Evolutionary conservation across 1,140 invertebrate species (phyloP), one percentile per base, ranked within the genome.

Genomic region (Aleiodes sp.): DNA sequence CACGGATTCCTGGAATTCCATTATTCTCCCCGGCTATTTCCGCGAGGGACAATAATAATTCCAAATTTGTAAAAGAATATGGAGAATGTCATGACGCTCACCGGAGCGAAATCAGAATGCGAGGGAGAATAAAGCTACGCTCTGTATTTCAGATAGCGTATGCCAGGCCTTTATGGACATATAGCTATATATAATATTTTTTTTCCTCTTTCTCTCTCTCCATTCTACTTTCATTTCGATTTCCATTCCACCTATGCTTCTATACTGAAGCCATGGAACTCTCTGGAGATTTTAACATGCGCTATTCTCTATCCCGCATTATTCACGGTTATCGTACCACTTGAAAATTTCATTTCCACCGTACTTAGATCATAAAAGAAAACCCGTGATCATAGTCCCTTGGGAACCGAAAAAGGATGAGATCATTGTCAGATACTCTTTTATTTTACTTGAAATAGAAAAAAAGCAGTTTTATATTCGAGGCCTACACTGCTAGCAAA

Each of bases 321-420:
- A 70, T 70, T 70, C 43, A 70, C 62, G 61, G 52, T 70, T 70
- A 70, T 70, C 68, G 62, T 70, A 57, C 61, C 43, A 65, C 61
- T 64, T 59, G 68, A 70, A 68, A 70, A 70, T 70, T 70, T 65
- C 68, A 70, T 70, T 64, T 70, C 68, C 68, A 28, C 68, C 46
- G 26, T 43, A 39, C 64, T 70, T 59, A 28, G 28, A 52, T 64
- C 62, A 46, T 70, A 57, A 65, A 70, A 37, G 56, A 56, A 57
- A 64, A 14, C 12, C 4, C 16, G 14, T n/a, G n/a, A 35, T 24
- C 26, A 56, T 31, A 52, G 59, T 12, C 31, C 21, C 59, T 68
- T n/a, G 41, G 41, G 41, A 7, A 19, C 19, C 41, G 14, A 8
- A 10, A 46, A n/a, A n/a, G n/a, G 41, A 46, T 46, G 19, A 46